Percentiles rank a stretch among this genome's conserved stretches.
phyloP scores from a whole-genome alignment of 2,888 invertebrate genomes.

The Leistus spinibarbis region DNA sequence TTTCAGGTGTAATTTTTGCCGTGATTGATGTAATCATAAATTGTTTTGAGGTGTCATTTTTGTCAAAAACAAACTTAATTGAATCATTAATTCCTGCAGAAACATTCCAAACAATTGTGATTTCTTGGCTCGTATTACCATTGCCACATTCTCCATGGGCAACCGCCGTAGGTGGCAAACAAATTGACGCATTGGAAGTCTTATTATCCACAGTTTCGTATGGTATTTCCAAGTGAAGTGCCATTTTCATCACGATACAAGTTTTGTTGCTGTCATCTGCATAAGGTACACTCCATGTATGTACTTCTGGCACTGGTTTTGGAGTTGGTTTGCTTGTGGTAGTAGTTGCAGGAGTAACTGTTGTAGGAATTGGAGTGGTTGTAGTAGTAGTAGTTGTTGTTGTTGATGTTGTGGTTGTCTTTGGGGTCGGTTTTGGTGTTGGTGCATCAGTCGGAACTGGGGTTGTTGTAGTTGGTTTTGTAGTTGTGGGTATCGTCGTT shows the following conservation, averaged over 20 bases:
- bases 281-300: slow-evolving; percentile 59
- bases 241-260: slow-evolving; percentile 71
- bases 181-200: slow-evolving; percentile 49
- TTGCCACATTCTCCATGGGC: slow-evolving; percentile 56
- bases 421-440: slow-evolving; percentile 48
- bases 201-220: slow-evolving; percentile 57
- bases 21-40: slow-evolving; percentile 50
- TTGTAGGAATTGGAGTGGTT: slow-evolving; percentile 47
- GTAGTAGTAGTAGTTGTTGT: slow-evolving; percentile 49
- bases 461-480: slow-evolving; percentile 41
- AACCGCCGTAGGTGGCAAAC: slow-evolving; percentile 57
- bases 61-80: slow-evolving; percentile 57
- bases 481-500: too few species aligned
- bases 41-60: slow-evolving; percentile 51
- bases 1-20: slow-evolving; percentile 36
- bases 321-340: slow-evolving; percentile 47
- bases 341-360: slow-evolving; percentile 49
- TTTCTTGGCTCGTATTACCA: slow-evolving; percentile 25
- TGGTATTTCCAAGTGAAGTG: slow-evolving; percentile 67
- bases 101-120: slow-evolving; percentile 44
- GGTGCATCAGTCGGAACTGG: slow-evolving; percentile 48
- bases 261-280: slow-evolving; percentile 53
- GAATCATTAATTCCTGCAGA: slow-evolving; percentile 42
- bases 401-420: slow-evolving; percentile 43
- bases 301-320: slow-evolving; percentile 52